Evolutionary conservation across 2,113 vertebrate genomes (phyloP), one percentile per base, ranked within the genome.

Genomic region (Epinephelus cyanopodus): DNA sequence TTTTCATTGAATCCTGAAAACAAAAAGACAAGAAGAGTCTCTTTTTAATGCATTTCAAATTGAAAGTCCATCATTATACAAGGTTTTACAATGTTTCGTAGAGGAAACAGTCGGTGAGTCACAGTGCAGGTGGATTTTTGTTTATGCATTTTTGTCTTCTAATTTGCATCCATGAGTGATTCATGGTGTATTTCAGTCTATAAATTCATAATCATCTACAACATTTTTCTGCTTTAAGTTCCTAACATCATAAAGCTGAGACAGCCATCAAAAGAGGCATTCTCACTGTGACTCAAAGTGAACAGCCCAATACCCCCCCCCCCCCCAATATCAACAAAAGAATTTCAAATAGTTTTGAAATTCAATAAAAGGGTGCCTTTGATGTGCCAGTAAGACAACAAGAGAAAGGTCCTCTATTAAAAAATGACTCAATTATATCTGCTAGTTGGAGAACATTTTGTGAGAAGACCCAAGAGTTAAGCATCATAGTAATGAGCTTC

Each of bases 1-100:
- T 97, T 95, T 96, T 94, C 95, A 96, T 96, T 95, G 95, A 96
- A 95, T 95, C 95, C 95, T 96, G 84, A 10, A 90, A 89, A 19
- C 76, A 13, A 72, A 33, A 52, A 62, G 42, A 80, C 2, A 70
- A 74, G 21, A 79, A 61, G 61, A 27, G 65, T 14, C 21, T 64
- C 17, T 67, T 0, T 78, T 83, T 5, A 77, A 72, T 66, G 12
- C 4, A 45, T 60, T 39, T 50, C 11, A 72, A 57, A 56, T 58
- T 65, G 29, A 12, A 61, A 25, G 21, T 57, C 1, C 18, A 56
- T 45, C 8, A 45, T 3, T 17, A 13, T 18, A 47, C 5, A 65
- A 17, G 18, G 25, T 58, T 23, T 1, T 18, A 19, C 12, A 50
- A 19, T 60, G 4, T 27, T 70, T 79, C 27, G 12, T 33, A 17